A percentile compares a stretch with the other conserved stretches of the same genome.
These are phyloP conservation scores for Cathartes aura DNA, from an alignment of 2,113 vertebrate genomes.

Conservation along the genomic window DNA sequence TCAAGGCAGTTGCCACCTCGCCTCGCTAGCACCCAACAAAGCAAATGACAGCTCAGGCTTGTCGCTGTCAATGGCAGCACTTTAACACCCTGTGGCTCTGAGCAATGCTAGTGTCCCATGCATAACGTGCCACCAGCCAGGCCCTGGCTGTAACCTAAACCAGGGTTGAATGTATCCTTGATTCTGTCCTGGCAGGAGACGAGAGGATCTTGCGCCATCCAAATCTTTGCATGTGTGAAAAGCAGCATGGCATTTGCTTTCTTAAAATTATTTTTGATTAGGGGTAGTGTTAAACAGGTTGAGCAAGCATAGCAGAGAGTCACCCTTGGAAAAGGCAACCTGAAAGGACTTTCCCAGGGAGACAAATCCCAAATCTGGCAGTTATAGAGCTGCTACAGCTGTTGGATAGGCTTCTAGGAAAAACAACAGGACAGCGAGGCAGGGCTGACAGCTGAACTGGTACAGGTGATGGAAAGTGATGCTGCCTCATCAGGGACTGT, in stretches of 20 bases:
- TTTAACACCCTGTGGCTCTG: background rate
- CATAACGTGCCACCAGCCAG: background rate
- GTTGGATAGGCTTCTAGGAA: constrained; percentile 35
- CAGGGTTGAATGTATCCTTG: background rate
- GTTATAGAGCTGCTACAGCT: constrained; percentile 35
- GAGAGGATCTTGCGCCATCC: background rate
- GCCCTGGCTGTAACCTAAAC: background rate
- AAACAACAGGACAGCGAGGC: background rate
- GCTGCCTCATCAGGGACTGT: background rate
- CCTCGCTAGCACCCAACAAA: background rate
- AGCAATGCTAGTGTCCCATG: background rate
- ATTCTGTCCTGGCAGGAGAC: background rate
- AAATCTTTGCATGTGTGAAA: background rate
- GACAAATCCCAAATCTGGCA: background rate
- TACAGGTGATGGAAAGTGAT: background rate
- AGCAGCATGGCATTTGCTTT: background rate
- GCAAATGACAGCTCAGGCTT: background rate
- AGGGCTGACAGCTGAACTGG: constrained; percentile 29
- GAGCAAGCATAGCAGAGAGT: background rate
- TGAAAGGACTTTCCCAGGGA: constrained; percentile 19
- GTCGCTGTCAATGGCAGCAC: background rate
- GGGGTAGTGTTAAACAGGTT: background rate
- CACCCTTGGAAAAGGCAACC: background rate
- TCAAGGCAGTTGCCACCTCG: background rate
- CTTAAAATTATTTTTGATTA: background rate